Evolutionary conservation across 23 tunicate species (phyloP).

Genomic region (Trididemnum nubilum): DNA sequence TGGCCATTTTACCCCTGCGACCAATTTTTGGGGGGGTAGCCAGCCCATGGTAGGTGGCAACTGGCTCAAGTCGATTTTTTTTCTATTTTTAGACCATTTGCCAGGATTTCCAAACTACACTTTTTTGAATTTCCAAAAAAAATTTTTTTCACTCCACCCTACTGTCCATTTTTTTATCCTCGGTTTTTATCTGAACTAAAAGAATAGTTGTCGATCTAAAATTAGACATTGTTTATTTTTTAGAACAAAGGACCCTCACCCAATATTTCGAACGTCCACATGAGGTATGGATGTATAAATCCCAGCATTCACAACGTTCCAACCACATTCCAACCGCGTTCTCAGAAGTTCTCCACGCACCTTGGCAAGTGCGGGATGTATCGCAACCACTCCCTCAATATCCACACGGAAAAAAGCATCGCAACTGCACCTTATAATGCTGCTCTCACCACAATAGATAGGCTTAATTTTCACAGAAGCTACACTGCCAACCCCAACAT

Average conservation of each 20-base stretch:
- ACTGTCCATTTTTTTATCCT: no score
- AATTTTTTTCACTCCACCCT: no score
- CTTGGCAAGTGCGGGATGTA: constrained; percentile 91
- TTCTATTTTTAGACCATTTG: no score
- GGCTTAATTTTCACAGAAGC: constrained; percentile 77
- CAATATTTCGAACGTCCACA: constrained; percentile 80
- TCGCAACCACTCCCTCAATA: constrained; percentile 85
- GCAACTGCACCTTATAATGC: constrained; percentile 85
- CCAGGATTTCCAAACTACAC: no score
- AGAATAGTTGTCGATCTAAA: no score
- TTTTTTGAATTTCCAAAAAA: no score
- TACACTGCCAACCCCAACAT: constrained; percentile 75
- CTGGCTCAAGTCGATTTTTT: no score
- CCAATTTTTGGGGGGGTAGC: no score
- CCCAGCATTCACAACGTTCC: constrained; percentile 80
- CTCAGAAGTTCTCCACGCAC: constrained; percentile 87
- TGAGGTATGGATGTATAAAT: constrained; percentile 71
- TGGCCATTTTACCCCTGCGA: no score
- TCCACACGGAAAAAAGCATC: constrained; percentile 66
- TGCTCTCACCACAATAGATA: constrained; percentile 62
- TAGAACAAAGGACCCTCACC: constrained; percentile 83
- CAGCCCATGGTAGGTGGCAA: no score
- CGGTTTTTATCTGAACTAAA: no score
- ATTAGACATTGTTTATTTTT: not conserved
- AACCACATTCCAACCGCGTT: constrained; percentile 81